These are phyloP conservation scores for Pterophyllum scalare DNA, from an alignment of 2,113 vertebrate species.

Conservation along the genomic window DNA sequence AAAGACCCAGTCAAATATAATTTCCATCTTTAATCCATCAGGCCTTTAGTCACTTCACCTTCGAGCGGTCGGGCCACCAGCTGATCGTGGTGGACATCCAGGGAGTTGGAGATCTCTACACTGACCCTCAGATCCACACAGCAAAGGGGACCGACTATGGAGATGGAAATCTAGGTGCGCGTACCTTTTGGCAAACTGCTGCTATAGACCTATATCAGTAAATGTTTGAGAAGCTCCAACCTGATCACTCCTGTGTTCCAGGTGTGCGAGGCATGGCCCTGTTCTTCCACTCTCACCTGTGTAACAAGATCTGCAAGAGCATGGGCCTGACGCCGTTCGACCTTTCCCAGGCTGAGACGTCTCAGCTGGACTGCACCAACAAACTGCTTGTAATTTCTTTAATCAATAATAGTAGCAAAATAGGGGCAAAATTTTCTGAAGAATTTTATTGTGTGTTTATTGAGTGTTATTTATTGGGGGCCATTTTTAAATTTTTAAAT, in stretches of 20 bases:
- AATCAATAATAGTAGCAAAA: neutral
- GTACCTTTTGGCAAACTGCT: neutral
- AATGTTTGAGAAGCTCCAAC: neutral
- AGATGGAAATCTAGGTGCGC: slow-evolving; percentile 94
- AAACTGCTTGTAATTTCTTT: slow-evolving; percentile 86
- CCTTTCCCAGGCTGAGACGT: slow-evolving; percentile 85
- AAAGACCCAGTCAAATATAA: neutral
- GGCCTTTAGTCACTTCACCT: slow-evolving; percentile 98
- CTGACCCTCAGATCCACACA: slow-evolving; percentile 97
- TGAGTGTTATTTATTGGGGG: no score
- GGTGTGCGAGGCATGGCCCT: slow-evolving; percentile 98
- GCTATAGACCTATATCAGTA: neutral
- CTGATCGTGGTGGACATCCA: slow-evolving; percentile 98
- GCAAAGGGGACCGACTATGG: slow-evolving; percentile 93
- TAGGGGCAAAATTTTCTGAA: neutral
- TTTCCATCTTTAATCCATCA: slow-evolving; percentile 53
- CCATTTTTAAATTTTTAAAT: neutral
- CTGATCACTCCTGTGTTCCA: slow-evolving; percentile 56
- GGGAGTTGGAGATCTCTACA: slow-evolving; percentile 97
- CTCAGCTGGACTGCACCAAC: slow-evolving; percentile 87
- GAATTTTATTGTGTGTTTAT: no score
- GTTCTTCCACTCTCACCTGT: slow-evolving; percentile 96
- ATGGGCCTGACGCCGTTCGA: slow-evolving; percentile 94
- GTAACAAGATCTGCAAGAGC: slow-evolving; percentile 95
- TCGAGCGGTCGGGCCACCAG: slow-evolving; percentile 96